Evolutionary conservation across 2,888 invertebrate genomes (phyloP).

Genomic region (Acleris literana): DNA sequence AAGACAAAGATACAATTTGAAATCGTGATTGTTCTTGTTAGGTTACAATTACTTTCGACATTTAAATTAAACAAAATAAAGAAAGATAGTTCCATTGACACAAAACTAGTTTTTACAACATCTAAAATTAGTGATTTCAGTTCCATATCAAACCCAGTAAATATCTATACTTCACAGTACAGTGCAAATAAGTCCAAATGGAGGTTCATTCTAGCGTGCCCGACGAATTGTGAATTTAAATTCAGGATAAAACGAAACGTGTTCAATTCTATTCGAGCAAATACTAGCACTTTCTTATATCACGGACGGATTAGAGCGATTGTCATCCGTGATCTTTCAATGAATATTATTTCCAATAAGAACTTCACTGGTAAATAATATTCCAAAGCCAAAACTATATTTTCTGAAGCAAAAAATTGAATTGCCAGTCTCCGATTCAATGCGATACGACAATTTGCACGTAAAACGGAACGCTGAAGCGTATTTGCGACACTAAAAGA

Average conservation of each 20-base stretch:
- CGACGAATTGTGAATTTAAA: background rate
- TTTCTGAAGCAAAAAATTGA: slow-evolving; percentile 11
- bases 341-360: slow-evolving; percentile 16
- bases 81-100: no score
- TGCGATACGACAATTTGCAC: slow-evolving; percentile 3
- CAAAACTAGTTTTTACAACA: no score
- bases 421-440: background rate
- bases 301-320: slow-evolving; percentile 11
- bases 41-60: no score
- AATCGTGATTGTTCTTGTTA: no score
- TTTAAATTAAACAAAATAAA: no score
- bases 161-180: no score
- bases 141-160: no score
- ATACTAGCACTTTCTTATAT: background rate
- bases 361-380: slow-evolving; percentile 9
- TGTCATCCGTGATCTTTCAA: slow-evolving; percentile 14
- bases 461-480: background rate
- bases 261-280: background rate
- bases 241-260: slow-evolving; percentile 1
- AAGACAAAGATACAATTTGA: no score
- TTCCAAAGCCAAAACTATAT: slow-evolving; percentile 5
- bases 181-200: no score
- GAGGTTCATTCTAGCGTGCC: background rate
- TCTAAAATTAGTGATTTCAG: no score
- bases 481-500: background rate